Base-by-base conservation (phyloP, 2,797 vertebrate genomes). In the Bufotes viridis region DNA sequence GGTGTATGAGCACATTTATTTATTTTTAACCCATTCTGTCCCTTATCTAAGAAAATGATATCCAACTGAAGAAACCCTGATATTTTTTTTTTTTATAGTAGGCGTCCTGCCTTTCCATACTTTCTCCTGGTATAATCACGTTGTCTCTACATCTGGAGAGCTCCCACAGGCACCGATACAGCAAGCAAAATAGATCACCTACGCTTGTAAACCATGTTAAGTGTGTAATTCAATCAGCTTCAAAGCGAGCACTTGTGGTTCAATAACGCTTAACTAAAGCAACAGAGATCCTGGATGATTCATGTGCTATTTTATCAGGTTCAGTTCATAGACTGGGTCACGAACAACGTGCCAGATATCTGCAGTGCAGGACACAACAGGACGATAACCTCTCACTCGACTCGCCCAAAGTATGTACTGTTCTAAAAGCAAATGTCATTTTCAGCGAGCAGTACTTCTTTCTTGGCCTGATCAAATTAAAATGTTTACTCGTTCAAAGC, bases 401-500 rank as follows among this genome's bases (percentile, higher is more conserved):
- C 76, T 70, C 60, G 57, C 51, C 79, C 79, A 75, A 63, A 63
- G 57, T 82, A 65, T 82, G 79, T 63, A 4, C 78, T 81, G 67
- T 74, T 51, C 67, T 29, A 53, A 42, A 26, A 51, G 15, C 58
- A 67, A 58, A 87, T 81, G 7, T 42, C 24, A 87, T 72, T 81
- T 81, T 49, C 78, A 13, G 55, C 17, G 29, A 29, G 57, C 1
- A n/a, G 42, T 20, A 4, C 26, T 12, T 26, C 79, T 42, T 61
- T 60, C 63, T 42, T 58, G 51, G 42, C 63, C 15, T 20, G 20
- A 82, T 34, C 18, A 3, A 75, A 82, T 74, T 74, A 82, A 70
- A 63, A 82, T 53, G n/a, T 82, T 87, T 87, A 76, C 34, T 26
- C 51, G 29, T 29, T 60, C 60, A 86, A 86, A 86, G 15, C 7